Evolutionary conservation across 1,140 invertebrate genomes (phyloP).

Genomic region (Leptinotarsa texana): DNA sequence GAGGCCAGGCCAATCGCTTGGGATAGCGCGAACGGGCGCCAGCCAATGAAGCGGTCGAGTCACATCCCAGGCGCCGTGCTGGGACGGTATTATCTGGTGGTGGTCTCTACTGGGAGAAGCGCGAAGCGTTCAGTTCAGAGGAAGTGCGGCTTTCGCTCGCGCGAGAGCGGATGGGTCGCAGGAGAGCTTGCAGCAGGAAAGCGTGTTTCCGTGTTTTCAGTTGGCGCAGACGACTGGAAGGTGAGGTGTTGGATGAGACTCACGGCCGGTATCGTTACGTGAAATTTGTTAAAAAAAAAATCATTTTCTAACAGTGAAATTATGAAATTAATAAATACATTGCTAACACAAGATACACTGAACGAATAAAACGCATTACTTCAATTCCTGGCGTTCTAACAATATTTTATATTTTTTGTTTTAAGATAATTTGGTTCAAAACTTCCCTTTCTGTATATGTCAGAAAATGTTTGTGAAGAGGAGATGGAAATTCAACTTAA

Average conservation of each 20-base stretch:
- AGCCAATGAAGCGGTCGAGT: constrained; percentile 42
- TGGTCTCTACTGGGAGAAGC: constrained; percentile 29
- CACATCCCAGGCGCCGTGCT: constrained; percentile 16
- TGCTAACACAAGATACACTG: no score
- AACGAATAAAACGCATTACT: no score
- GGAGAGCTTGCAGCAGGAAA: neutral
- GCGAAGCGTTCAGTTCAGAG: constrained; percentile 3
- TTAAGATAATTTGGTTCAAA: no score
- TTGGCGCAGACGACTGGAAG: neutral
- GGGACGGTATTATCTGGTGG: constrained; percentile 24
- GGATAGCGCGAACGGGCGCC: constrained; percentile 35
- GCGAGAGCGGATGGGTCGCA: constrained; percentile 23
- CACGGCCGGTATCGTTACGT: neutral
- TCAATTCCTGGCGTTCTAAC: no score
- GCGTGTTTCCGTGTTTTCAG: neutral
- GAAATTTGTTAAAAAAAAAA: no score
- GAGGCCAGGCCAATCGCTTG: constrained; percentile 41
- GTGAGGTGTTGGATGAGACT: neutral
- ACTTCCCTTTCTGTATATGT: no score
- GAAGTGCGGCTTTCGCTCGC: constrained; percentile 22
- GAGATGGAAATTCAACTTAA: no score
- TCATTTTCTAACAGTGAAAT: no score
- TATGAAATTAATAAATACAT: no score
- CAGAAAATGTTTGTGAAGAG: no score
- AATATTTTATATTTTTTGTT: no score